Evolutionary conservation across 2,888 invertebrate species (phyloP), one percentile per base, ranked within the genome.

Genomic region (Eupithecia vulgata): DNA sequence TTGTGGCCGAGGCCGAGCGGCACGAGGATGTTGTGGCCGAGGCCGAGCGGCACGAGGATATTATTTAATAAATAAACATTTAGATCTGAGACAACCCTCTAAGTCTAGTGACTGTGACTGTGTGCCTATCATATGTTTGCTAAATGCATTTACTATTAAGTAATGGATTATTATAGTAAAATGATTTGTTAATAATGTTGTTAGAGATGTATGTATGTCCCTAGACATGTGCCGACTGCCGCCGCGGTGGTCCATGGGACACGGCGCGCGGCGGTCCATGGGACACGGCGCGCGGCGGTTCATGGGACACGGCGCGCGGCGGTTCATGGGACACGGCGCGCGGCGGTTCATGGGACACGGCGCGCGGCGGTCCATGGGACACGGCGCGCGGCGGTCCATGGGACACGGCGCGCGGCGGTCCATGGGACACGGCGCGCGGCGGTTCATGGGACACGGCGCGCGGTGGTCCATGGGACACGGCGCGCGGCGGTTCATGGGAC

Each of bases 11-110:
- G 30, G 30, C 59, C 15, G 62, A 21, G 37, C 25, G 65, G 65
- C 17, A 34, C 0, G 21, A 61, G 8, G 34, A 61, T 30, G 30
- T 30, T 30, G 30, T 30, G 30, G 30, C 30, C 30, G 30, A 30
- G 30, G 30, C 59, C 15, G 62, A 21, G 37, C 25, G 65, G 65
- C 17, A 34, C 0, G 21, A 61, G 8, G 34, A 61, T 34, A 34
- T 52, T 21, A 4, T 30, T 21, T 21, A 35, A 64, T 72, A 70
- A 71, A 68, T 74, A 62, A 79, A 74, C 70, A 25, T 76, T 73
- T 76, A 76, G 79, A 79, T 79, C 79, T 79, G 79, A 79, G 66
- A 66, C 48, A 75, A 70, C 77, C 77, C 77, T 77, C 77, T 79
- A 72, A n/a, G n/a, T n/a, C n/a, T n/a, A n/a, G n/a, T n/a, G n/a